Conservation (phyloP, 2,888 invertebrate genomes). For the Cantharis flavilabris region DNA sequence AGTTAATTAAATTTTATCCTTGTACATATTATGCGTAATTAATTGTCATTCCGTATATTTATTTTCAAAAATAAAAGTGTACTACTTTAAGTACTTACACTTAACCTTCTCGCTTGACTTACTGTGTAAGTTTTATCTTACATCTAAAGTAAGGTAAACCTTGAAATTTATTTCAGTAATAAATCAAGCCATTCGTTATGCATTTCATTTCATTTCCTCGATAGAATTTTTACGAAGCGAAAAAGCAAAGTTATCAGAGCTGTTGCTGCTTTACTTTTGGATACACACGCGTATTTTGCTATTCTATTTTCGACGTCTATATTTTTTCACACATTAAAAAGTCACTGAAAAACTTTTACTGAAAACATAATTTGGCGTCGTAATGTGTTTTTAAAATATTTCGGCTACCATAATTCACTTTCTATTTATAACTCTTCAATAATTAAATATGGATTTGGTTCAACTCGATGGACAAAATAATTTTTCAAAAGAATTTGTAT, state of each 20-base stretch:
- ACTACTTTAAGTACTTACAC: not conserved
- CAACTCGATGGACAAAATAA: not conserved
- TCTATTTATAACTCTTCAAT: not conserved
- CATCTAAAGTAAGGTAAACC: not conserved
- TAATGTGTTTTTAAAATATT: not conserved
- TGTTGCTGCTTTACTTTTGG: not conserved
- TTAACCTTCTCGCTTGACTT: not conserved
- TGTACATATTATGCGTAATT: not conserved
- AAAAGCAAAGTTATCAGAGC: not conserved
- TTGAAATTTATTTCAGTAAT: not conserved
- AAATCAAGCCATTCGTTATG: not conserved
- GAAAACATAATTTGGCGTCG: not conserved
- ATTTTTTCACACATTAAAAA: not conserved
- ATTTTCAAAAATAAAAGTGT: not conserved
- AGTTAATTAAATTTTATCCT: not conserved
- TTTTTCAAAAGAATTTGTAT: not conserved
- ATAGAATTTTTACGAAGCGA: not conserved
- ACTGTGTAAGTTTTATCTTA: not conserved
- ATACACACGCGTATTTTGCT: not conserved
- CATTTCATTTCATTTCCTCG: not conserved
- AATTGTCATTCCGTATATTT: not conserved
- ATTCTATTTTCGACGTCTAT: not conserved
- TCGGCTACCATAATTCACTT: not conserved
- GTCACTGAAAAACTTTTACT: not conserved
- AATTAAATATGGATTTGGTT: not conserved